A percentile compares a stretch with the other conserved stretches of the same genome.
These are phyloP conservation scores for Hydrozoanthus tunicans DNA, from an alignment of 64 coral and sea anemone species.

Conservation along the genomic window DNA sequence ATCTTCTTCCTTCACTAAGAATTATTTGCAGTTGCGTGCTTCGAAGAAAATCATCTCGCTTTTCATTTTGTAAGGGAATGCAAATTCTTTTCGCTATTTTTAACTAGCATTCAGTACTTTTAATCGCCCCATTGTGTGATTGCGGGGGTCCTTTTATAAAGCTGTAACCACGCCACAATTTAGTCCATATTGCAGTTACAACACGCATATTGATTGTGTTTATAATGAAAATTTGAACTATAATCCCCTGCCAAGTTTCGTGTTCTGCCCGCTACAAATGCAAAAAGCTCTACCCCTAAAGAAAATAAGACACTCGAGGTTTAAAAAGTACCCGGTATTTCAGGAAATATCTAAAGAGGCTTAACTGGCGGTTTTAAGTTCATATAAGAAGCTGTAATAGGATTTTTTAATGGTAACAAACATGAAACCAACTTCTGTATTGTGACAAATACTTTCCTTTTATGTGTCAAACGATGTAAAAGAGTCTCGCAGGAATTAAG, in stretches of 20 bases:
- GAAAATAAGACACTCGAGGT: neutral
- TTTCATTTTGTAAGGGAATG: neutral
- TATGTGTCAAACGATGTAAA: neutral
- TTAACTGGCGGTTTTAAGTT: neutral
- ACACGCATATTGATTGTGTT: too few species aligned
- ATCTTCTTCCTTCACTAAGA: neutral
- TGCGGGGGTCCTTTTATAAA: too few species aligned
- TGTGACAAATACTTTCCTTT: neutral
- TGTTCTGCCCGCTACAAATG: neutral
- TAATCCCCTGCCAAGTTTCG: neutral
- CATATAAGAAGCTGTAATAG: neutral
- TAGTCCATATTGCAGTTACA: too few species aligned
- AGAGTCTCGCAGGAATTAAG: too few species aligned
- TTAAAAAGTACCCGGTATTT: neutral
- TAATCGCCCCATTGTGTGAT: too few species aligned
- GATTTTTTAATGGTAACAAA: neutral
- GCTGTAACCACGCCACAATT: too few species aligned
- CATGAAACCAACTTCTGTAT: neutral
- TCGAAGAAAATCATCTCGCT: neutral
- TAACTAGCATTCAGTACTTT: neutral
- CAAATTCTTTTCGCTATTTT: neutral
- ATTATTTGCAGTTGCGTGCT: neutral
- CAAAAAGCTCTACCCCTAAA: neutral
- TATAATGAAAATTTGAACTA: too few species aligned
- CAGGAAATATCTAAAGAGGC: slow-evolving; percentile 1